Conservation (phyloP, 2,888 invertebrate species). For the Diplolepis rosae region DNA sequence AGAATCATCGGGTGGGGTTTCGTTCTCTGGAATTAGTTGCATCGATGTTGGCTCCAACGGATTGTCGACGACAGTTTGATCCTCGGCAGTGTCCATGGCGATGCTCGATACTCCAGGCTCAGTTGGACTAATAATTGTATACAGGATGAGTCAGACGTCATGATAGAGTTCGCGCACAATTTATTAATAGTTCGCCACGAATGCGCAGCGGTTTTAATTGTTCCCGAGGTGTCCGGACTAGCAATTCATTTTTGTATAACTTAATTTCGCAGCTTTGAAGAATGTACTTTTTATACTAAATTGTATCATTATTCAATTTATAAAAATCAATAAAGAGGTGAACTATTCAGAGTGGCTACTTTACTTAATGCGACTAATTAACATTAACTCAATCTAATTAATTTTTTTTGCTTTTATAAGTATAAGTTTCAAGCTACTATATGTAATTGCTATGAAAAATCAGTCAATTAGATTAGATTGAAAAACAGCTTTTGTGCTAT, state of each 20-base stretch:
- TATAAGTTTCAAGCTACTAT: not conserved
- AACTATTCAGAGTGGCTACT: no score
- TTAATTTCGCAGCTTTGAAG: no score
- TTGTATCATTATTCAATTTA: no score
- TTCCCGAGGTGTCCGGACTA: not conserved
- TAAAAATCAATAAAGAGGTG: no score
- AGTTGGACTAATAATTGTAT: slow-evolving; percentile 33
- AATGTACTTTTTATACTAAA: not conserved
- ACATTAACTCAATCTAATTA: no score
- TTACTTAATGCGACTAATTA: no score
- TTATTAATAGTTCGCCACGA: slow-evolving; percentile 1
- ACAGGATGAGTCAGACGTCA: slow-evolving; percentile 36
- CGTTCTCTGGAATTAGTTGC: not conserved
- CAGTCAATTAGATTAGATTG: slow-evolving; percentile 1
- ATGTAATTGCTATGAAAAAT: slow-evolving; percentile 2
- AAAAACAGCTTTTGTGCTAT: slow-evolving; percentile 12
- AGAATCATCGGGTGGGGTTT: slow-evolving; percentile 1
- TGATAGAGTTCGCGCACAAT: not conserved
- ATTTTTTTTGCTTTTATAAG: not conserved
- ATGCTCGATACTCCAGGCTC: slow-evolving; percentile 13
- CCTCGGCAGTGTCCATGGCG: slow-evolving; percentile 35
- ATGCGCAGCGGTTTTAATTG: slow-evolving; percentile 7
- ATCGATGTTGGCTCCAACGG: slow-evolving; percentile 28
- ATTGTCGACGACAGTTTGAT: slow-evolving; percentile 42
- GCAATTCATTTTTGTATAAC: no score